These are phyloP conservation scores for Odontocolon sp. DNA, from an alignment of 2,888 invertebrate species.

Conservation along the genomic window DNA sequence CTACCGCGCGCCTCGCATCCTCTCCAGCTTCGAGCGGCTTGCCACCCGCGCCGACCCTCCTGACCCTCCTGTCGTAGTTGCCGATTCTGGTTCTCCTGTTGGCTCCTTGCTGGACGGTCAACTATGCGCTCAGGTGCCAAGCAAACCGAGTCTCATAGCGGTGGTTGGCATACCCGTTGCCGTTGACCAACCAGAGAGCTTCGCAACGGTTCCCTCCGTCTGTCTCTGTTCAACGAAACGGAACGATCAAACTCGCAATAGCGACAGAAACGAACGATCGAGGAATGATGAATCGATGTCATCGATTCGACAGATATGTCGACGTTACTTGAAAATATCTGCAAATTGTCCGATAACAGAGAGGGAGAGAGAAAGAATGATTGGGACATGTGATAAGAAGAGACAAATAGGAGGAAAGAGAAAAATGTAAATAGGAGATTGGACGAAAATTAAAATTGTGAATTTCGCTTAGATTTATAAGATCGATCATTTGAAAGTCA, in stretches of 20 bases:
- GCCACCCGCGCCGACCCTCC: neutral
- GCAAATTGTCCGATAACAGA: too few species aligned
- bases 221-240: neutral
- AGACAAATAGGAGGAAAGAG: neutral
- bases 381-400: too few species aligned
- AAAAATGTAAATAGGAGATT: neutral
- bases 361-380: too few species aligned
- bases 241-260: too few species aligned
- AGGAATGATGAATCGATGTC: too few species aligned
- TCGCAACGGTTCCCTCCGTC: slow-evolving; percentile 39
- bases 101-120: slow-evolving; percentile 66
- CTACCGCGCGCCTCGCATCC: slow-evolving; percentile 46
- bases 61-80: slow-evolving; percentile 25
- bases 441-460: neutral
- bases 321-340: too few species aligned
- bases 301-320: too few species aligned
- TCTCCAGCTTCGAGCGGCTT: slow-evolving; percentile 37
- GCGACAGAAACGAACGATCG: too few species aligned
- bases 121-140: slow-evolving; percentile 70
- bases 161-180: slow-evolving; percentile 61
- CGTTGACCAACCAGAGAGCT: slow-evolving; percentile 45
- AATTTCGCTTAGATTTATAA: slow-evolving; percentile 40
- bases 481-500: slow-evolving; percentile 13
- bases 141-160: slow-evolving; percentile 65
- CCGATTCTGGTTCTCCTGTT: slow-evolving; percentile 55